Evolutionary conservation across 1,140 invertebrate genomes (phyloP), one percentile per base, ranked within the genome.

Genomic region (Helicoverpa armigera): DNA sequence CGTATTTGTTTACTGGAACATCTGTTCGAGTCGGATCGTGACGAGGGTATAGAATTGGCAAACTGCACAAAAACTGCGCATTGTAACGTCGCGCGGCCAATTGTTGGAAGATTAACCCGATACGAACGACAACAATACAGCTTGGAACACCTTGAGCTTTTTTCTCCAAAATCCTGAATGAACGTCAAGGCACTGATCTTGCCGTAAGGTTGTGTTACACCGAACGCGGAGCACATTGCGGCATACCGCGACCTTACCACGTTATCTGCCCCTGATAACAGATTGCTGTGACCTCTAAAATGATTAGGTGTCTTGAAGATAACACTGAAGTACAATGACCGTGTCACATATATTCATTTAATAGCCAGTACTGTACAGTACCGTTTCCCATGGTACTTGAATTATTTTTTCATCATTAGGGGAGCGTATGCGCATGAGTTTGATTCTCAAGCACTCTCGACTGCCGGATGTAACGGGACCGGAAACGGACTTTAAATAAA

Each of bases 51-150:
- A 83, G 84, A 88, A 92, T 90, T 90, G 89, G 89, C 90, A 85
- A 91, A 58, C 65, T 58, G 35, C 84, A 93, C 73, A 92, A 91
- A 91, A 86, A 56, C 13, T 70, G 56, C 80, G 81, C 84, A 89
- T 91, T 92, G 90, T 94, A 86, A 81, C 82, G 70, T 82, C 80
- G 84, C 80, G 84, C 86, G 91, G 88, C 89, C 92, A 90, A 93
- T 91, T 90, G 91, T 91, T 85, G 87, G 86, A 89, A 93, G 92
- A 94, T 95, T 94, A 95, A 94, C 94, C 91, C 91, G 92, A 93
- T 93, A 92, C 85, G 83, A 84, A 72, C 35, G 35, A 75, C 65
- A 78, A 90, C 87, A 92, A 92, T 91, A 85, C 84, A 86, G 88
- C 85, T 67, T 85, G 80, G 87, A 91, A 91, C 92, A 94, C 92